Conservation (phyloP, 2,888 invertebrate genomes). For the Cheilosia grossa region DNA sequence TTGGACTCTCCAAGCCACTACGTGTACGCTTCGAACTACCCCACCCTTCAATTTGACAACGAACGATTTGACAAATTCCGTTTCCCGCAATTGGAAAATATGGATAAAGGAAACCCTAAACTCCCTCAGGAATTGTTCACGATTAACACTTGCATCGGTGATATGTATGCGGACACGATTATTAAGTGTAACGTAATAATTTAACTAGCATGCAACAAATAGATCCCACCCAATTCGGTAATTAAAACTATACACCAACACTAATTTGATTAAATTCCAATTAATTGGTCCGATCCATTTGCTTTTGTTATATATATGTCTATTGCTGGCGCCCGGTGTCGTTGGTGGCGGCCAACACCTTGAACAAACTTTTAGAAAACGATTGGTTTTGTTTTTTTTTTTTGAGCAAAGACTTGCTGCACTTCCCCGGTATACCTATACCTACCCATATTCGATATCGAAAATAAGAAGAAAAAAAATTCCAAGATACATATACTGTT, state of each 20-base stretch:
- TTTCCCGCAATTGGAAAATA: not conserved
- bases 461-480: slow-evolving; percentile 40
- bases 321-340: not conserved
- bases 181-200: slow-evolving; percentile 57
- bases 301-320: slow-evolving; percentile 17
- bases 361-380: slow-evolving; percentile 44
- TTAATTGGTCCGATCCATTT: slow-evolving; percentile 49
- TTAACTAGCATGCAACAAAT: slow-evolving; percentile 57
- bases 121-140: slow-evolving; percentile 18
- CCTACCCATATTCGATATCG: slow-evolving; percentile 21
- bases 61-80: not conserved
- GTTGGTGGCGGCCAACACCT: slow-evolving; percentile 43
- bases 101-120: not conserved
- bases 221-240: slow-evolving; percentile 57
- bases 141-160: not conserved
- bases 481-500: slow-evolving; percentile 21
- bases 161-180: slow-evolving; percentile 38
- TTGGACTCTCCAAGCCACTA: too few relatives aligned
- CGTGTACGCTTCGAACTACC: not conserved
- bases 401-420: not conserved
- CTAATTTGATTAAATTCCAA: slow-evolving; percentile 66
- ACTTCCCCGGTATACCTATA: not conserved
- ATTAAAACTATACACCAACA: slow-evolving; percentile 57
- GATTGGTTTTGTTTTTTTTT: slow-evolving; percentile 2
- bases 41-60: slow-evolving; percentile 23